Conservation (phyloP, 2,797 vertebrate species). For the Eulemur mongoz region DNA sequence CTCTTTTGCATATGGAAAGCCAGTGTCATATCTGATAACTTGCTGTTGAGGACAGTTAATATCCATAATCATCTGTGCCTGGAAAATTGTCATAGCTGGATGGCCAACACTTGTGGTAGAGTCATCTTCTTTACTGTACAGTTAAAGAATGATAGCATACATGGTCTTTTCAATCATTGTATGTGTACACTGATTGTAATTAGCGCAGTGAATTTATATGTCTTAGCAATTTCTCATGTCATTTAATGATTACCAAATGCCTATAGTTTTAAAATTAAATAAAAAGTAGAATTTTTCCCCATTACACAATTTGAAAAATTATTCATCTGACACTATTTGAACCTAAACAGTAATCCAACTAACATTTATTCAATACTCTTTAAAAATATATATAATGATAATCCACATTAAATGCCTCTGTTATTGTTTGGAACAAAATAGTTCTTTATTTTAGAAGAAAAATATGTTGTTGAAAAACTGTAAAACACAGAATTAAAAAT, state of each 20-base stretch:
- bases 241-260: background rate
- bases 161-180: background rate
- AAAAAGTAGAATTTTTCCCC: background rate
- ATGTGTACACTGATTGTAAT: background rate
- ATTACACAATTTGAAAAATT: background rate
- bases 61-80: background rate
- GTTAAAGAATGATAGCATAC: background rate
- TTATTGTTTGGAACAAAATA: background rate
- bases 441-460: background rate
- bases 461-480: background rate
- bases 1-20: background rate
- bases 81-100: background rate
- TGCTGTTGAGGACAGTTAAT: background rate
- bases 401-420: background rate
- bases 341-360: background rate
- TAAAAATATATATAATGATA: background rate
- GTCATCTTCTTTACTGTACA: background rate
- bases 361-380: background rate
- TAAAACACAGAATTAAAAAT: background rate
- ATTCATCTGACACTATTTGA: background rate
- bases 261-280: background rate
- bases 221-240: background rate
- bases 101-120: background rate
- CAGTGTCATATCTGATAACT: background rate
- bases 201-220: background rate